Conservation (phyloP, 2,888 invertebrate genomes). For the Pomacea canaliculata region DNA sequence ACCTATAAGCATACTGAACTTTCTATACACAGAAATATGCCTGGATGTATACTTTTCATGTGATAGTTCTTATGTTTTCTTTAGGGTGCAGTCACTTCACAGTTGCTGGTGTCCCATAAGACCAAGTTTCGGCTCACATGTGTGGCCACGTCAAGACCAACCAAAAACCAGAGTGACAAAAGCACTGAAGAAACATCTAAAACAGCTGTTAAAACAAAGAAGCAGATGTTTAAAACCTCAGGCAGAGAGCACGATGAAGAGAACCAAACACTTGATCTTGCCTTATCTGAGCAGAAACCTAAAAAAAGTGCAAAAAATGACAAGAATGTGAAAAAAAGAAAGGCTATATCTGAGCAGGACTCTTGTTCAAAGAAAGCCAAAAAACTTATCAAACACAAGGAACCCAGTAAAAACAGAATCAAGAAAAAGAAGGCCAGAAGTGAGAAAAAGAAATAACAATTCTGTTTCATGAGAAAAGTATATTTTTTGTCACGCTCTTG, state of each 20-base stretch:
- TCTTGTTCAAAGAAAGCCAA: not conserved
- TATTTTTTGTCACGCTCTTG: not conserved
- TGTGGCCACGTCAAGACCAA: conserved; percentile 32
- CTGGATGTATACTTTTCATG: too few relatives aligned
- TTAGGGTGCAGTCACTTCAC: conserved; percentile 27
- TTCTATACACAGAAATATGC: too few relatives aligned
- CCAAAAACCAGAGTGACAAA: not conserved
- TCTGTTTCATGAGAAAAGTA: not conserved
- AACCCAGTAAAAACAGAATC: conserved; percentile 7
- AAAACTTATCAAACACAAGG: conserved; percentile 10
- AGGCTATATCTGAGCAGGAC: not conserved
- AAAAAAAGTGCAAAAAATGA: not conserved
- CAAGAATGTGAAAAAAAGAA: not conserved
- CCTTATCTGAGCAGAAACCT: not conserved
- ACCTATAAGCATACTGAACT: too few relatives aligned
- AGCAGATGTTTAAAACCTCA: not conserved
- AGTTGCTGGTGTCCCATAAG: conserved; percentile 42
- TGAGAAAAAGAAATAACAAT: conserved; percentile 8
- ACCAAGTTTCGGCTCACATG: conserved; percentile 55
- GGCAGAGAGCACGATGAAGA: not conserved
- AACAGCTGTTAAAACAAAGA: conserved; percentile 5
- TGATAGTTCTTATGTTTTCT: not conserved
- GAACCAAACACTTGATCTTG: not conserved
- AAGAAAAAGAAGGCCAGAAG: conserved; percentile 20
- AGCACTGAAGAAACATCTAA: not conserved